Conservation (phyloP, 2,888 invertebrate genomes). For the Neoaliturus tenellus region DNA sequence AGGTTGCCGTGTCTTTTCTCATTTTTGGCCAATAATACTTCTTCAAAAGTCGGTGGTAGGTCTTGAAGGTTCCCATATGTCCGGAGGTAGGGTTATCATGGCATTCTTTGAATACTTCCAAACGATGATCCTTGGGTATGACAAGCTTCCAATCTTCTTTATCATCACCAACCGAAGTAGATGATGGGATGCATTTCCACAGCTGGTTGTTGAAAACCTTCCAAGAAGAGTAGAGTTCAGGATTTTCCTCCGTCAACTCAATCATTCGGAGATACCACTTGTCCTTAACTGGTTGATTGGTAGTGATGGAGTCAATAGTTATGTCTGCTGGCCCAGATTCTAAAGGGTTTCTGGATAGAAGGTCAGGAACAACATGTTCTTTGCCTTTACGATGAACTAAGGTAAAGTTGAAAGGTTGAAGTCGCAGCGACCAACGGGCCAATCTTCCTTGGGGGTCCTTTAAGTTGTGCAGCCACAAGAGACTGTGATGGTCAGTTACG, state of each 20-base stretch:
- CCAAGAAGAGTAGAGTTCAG: background rate
- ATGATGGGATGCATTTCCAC: background rate
- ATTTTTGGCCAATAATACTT: constrained; percentile 64
- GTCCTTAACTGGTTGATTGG: background rate
- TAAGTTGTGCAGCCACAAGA: constrained; percentile 64
- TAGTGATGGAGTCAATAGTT: background rate
- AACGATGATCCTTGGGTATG: background rate
- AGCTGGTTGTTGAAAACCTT: background rate
- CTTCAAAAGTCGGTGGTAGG: constrained; percentile 46
- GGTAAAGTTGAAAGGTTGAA: constrained; percentile 59
- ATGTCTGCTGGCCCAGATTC: background rate
- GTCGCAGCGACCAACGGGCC: constrained; percentile 62
- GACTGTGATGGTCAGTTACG: constrained; percentile 62
- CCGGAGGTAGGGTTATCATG: constrained; percentile 62
- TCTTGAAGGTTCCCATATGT: constrained; percentile 62
- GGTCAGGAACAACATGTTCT: background rate
- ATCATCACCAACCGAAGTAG: background rate
- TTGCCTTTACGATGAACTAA: constrained; percentile 26
- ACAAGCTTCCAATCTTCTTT: background rate
- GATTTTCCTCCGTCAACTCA: background rate
- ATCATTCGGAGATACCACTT: constrained; percentile 17
- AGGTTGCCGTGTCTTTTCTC: constrained; percentile 53
- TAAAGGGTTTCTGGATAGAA: background rate
- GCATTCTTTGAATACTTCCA: background rate
- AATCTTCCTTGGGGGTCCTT: constrained; percentile 61